Conservation (phyloP, 1,140 invertebrate species). For the Plodia interpunctella region DNA sequence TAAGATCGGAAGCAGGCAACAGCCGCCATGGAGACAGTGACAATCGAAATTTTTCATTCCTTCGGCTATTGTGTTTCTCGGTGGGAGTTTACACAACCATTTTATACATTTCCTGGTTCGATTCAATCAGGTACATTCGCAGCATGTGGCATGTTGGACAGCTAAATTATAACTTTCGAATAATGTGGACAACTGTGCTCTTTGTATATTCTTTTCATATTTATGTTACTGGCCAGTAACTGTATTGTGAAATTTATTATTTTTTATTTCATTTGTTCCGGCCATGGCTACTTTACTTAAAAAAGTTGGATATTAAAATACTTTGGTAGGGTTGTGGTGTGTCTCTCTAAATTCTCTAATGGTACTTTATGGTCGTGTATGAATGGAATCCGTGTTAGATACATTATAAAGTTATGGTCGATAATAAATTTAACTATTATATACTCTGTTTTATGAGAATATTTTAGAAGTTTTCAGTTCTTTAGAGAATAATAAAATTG, state of each 20-base stretch:
- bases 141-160: conserved; percentile 65
- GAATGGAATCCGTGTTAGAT: not conserved
- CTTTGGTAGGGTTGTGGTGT: not conserved
- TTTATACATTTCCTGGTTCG: conserved; percentile 51
- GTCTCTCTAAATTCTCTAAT: not conserved
- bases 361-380: not conserved
- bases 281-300: not conserved
- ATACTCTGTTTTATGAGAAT: not conserved
- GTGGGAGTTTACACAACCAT: conserved; percentile 52
- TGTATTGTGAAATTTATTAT: conserved; percentile 13
- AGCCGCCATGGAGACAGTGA: conserved; percentile 7
- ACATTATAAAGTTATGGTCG: not conserved
- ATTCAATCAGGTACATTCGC: conserved; percentile 57
- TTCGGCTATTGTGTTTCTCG: conserved; percentile 44
- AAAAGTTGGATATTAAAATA: not conserved
- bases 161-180: conserved; percentile 60
- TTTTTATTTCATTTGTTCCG: not conserved
- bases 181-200: conserved; percentile 15
- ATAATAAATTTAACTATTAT: not conserved
- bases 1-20: conserved; percentile 10
- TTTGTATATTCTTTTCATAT: conserved; percentile 6
- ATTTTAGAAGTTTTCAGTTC: not conserved
- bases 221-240: conserved; percentile 13
- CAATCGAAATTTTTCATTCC: conserved; percentile 22
- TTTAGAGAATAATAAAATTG: not conserved